Base-by-base conservation (phyloP, 2,797 vertebrate species). In the Poeciliopsis gracilis region DNA sequence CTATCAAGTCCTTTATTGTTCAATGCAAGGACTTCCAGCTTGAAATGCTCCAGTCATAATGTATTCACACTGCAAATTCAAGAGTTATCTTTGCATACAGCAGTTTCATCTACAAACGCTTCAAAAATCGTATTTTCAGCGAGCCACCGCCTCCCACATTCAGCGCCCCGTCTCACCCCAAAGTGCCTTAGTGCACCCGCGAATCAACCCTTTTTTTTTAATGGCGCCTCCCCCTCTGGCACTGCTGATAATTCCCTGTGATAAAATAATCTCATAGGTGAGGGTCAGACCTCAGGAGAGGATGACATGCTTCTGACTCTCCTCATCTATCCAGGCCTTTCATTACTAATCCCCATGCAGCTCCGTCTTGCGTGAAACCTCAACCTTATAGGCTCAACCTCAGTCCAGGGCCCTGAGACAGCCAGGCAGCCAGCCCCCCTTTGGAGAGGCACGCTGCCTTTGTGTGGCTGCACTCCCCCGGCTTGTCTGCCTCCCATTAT, bases 401-500 rank as follows among this genome's bases (percentile, higher is more conserved):
- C 89, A 90, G 86, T 82, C 82, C 86, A 76, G 86, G 82, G 89
- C 90, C 85, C 73, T 86, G 91, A 91, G 92, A 86, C 89, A 90
- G 85, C 82, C 87, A 90, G 90, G 86, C 92, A 92, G 88, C 91
- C 90, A 91, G 91, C 90, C 92, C 93, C 93, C 91, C 55, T 73
- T 92, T 30, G 71, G 85, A 90, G 91, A 82, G 91, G 84, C 90
- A 79, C 18, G 72, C 79, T 79, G 89, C 83, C 92, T 95, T 95
- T 94, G 93, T 94, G 93, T 90, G 92, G 93, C 92, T 91, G 86
- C 87, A 11, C 83, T 90, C 90, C 89, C 55, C 84, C 86, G 66
- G 86, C 89, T 88, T 82, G 93, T 94, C 94, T 95, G 94, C 91
- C 91, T 94, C 91, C 91, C 90, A 93, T 95, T 95, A 95, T 93